Evolutionary conservation across 2,113 vertebrate genomes (phyloP), one percentile per base, ranked within the genome.

Genomic region (Lampris megalopsis): DNA sequence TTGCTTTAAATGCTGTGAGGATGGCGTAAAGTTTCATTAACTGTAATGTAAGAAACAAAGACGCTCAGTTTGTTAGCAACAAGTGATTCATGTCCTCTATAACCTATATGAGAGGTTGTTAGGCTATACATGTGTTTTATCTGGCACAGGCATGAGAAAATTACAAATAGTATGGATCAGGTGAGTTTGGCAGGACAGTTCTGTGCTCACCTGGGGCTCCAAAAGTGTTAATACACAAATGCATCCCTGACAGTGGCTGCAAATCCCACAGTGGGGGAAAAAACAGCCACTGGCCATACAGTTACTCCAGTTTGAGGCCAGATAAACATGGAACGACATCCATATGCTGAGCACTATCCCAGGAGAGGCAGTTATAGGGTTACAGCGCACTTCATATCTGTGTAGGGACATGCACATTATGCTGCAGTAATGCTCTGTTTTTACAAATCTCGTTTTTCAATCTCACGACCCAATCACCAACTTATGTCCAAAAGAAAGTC

Each of bases 21-120:
- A 52, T 40, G 64, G 41, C 37, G 6, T 6, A 24, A 40, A 56
- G 73, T 84, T 85, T 87, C 64, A 79, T 82, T 74, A 67, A 48
- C 75, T 64, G 71, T 77, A 56, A 83, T 83, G 73, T 47, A 80
- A 75, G 84, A 87, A 90, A 88, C 50, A 49, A 48, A 10, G 54
- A 84, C 58, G 73, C 63, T 63, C 78, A 74, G 78, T 52, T 64
- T 63, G 41, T 82, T 70, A 77, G 63, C 73, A 75, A 37, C 69
- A 70, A 72, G 67, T 65, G 68, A 62, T 24, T 24, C 24, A 0
- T 62, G 73, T 37, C 6, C 4, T 73, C 35, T 62, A 56, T 78
- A 84, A 71, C 61, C 54, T 70, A 64, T 54, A 63, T 24, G 24
- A 79, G 66, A 83, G 72, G 37, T 58, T 76, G 63, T 70, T 79